Evolutionary conservation across 2,797 vertebrate genomes (phyloP), one percentile per base, ranked within the genome.

Genomic region (Platyrinchus mystaceus): DNA sequence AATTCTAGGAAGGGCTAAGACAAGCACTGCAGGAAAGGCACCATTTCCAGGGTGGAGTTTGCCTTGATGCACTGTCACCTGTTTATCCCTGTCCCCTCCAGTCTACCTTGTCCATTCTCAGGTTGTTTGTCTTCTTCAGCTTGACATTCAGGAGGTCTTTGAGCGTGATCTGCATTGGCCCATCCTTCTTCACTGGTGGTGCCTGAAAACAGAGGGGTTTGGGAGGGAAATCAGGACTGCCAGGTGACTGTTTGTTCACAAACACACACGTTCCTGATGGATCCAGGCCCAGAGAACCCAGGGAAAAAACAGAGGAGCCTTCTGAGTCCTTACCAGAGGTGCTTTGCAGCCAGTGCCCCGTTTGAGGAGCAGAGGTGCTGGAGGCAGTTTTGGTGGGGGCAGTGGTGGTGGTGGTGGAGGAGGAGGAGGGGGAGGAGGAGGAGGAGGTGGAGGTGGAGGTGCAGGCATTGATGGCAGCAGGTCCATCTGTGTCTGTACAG

Each of bases 101-200:
- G 32, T 68, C 96, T 97, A 97, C 98, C 98, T 97, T 94, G 9
- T 66, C 91, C 22, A 6, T 75, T 84, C 89, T 89, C 39, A 88
- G 64, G 64, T 5, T 90, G 32, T 94, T 91, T 4, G 97, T 97
- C 85, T 98, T 98, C 93, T 97, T 98, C 71, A 99, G 94, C 90
- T 98, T 98, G 32, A 99, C 98, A 41, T 97, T 97, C 77, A 98
- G 97, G 58, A 99, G 97, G 89, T 98, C 98, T 90, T 97, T 98
- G 89, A 98, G 95, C 32, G 98, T 98, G 96, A 99, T 96, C 34
- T 98, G 97, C 95, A 97, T 66, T 1, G 96, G 97, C 23, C 75
- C 90, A 26, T 97, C 97, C 49, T 92, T 95, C 77, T 97, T 98
- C 68, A 93, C 81, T 3, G 91, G 24, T 3, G 34, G 55, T n/a